phyloP scores from a whole-genome alignment of 2,797 vertebrate genomes.

The Poecilia velifera region DNA sequence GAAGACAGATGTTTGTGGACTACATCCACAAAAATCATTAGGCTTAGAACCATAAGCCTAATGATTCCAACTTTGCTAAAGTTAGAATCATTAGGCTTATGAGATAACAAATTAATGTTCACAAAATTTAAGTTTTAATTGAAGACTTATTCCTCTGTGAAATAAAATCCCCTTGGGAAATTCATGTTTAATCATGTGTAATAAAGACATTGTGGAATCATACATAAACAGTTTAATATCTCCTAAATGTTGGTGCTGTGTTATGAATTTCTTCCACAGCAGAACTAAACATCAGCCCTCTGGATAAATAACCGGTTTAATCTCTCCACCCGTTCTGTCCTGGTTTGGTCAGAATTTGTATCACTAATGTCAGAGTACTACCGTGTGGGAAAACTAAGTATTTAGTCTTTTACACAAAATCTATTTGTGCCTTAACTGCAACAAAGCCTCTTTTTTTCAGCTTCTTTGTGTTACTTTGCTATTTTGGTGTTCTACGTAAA shows the following conservation, averaged over 20 bases:
- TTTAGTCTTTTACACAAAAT: not conserved
- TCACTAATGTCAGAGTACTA: not conserved
- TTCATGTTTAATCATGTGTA: not conserved
- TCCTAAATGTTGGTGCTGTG: too few species aligned
- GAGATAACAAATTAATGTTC: slow-evolving; percentile 11
- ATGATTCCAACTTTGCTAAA: not conserved
- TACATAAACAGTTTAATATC: not conserved
- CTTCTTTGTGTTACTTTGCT: not conserved
- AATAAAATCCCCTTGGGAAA: not conserved
- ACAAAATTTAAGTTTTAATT: slow-evolving; percentile 1
- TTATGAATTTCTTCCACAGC: not conserved
- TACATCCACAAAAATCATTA: too few species aligned
- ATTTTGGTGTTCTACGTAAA: not conserved
- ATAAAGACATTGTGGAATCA: not conserved
- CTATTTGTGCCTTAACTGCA: not conserved
- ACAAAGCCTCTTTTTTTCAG: not conserved
- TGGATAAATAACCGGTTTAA: not conserved
- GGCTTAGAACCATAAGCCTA: too few species aligned
- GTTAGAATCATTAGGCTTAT: not conserved
- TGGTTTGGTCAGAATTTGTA: not conserved
- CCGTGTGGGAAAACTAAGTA: not conserved
- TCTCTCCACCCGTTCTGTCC: not conserved
- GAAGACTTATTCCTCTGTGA: not conserved
- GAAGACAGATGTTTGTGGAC: not conserved
- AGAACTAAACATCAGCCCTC: not conserved